Base-by-base conservation (phyloP, 2,113 vertebrate species). In the Azemiops feae region DNA sequence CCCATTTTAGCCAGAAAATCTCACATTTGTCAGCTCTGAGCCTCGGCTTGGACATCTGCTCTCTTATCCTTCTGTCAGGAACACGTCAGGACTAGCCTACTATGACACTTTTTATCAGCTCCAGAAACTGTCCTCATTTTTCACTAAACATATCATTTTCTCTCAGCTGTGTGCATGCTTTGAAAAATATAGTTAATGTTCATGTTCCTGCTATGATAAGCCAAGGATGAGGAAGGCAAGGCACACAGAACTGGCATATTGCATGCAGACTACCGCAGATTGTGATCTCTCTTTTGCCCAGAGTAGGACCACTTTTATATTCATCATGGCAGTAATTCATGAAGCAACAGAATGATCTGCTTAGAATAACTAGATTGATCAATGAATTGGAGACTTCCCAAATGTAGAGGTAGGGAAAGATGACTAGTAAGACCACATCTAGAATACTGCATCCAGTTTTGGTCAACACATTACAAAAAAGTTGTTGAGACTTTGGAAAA, bases 51-150 rank as follows among this genome's bases (percentile, higher is more conserved):
- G 95, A 95, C 87, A 34, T 92, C 7, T 47, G 92, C 90, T 94
- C 3, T 93, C 93, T 95, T 94, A n/a, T 94, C 89, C 96, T 92
- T 95, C 85, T 93, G 85, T 90, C 95, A 90, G 43, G 39, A 95
- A 92, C 93, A 74, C 96, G 96, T 97, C 95, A 95, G 93, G 94
- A 95, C 94, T 96, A 92, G 94, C 94, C 96, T 96, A 93, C 96
- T 97, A n/a, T 74, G 94, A 96, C 96, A 97, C 96, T 94, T 97
- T 96, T 96, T 96, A 97, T 95, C 96, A 88, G 74, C 50, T 94
- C 94, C 92, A 95, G 93, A 96, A 96, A 97, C 91, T 1, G 0
- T 27, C 92, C 91, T 95, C 95, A 92, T 96, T 97, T 97, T 96
- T 92, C 96, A 89, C 93, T 60, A 25, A 93, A 92, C 5, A 0